Evolutionary conservation across 2,113 vertebrate species (phyloP), one percentile per base, ranked within the genome.

Genomic region (Entosphenus tridentatus): DNA sequence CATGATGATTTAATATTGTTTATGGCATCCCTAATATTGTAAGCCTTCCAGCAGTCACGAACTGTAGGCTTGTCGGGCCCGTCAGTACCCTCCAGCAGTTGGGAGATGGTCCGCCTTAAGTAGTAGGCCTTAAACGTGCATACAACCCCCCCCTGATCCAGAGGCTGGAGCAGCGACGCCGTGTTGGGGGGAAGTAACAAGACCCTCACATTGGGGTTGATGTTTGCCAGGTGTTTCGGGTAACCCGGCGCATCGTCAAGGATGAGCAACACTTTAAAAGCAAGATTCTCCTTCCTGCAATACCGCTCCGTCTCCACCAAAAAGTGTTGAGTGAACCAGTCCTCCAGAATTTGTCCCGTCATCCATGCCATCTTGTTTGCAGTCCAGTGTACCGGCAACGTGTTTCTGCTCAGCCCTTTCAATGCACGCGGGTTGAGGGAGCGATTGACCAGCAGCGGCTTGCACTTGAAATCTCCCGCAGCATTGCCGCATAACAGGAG

Each of bases 401-500:
- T 21, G 62, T 65, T 8, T 21, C 21, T 65, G 8, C 21, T 65
- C 21, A 16, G n/a, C 10, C 62, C 62, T 21, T 65, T 65, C 10
- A 65, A 65, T 21, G 21, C 62, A 11, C 62, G 62, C 2, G 62
- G 62, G 62, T 65, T 65, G n/a, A 65, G 21, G 9, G 10, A n/a
- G 10, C 62, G 62, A 21, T 9, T 16, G n/a, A 65, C n/a, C 62
- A 65, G 10, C 62, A 65, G n/a, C 2, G 62, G 62, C 62, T 65
- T 65, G 10, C n/a, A n/a, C 62, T 16, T 65, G 62, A 65, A 65
- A 21, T 65, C 62, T 21, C 62, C 62, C 62, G 62, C n/a, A 16
- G 62, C 62, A 65, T 65, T 65, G 62, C n/a, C 62, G 10, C 62
- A 65, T n/a, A 65, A 21, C n/a, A 65, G 62, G n/a, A 65, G 62